phyloP scores from a whole-genome alignment of 1,140 invertebrate species.

The Caenorhabditis brenneri region DNA sequence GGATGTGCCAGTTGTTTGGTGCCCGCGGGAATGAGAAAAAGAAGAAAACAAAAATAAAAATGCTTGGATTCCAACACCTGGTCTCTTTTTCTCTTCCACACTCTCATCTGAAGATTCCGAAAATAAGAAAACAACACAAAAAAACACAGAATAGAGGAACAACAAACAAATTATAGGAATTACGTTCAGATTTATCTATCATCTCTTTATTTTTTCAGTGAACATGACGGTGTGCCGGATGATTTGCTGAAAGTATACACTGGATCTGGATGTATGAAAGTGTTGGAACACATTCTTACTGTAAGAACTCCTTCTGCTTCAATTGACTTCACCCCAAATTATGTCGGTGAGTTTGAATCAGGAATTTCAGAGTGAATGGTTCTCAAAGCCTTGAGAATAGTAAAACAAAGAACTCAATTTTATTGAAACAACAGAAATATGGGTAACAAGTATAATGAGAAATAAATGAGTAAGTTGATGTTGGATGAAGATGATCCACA shows the following conservation, averaged over 20 bases:
- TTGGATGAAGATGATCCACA: neutral
- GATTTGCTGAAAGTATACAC: conserved; percentile 29
- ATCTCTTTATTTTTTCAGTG: neutral
- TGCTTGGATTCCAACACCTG: conserved; percentile 41
- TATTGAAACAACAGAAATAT: neutral
- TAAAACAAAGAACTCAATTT: neutral
- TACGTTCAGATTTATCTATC: no score
- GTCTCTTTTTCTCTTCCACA: neutral
- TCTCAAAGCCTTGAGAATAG: no score
- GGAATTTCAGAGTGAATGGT: no score
- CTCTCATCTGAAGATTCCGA: neutral
- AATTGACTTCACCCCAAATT: conserved; percentile 1
- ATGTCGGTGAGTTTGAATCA: neutral
- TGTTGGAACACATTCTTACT: neutral
- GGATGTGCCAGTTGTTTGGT: conserved; percentile 39
- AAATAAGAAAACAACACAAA: conserved; percentile 16
- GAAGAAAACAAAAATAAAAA: conserved; percentile 44
- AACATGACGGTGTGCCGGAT: conserved; percentile 1
- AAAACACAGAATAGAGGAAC: conserved; percentile 3
- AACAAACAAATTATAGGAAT: conserved; percentile 1
- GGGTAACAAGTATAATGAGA: neutral
- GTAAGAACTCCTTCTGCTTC: neutral
- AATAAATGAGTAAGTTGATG: neutral
- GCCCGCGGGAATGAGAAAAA: conserved; percentile 17
- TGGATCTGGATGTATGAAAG: conserved; percentile 25